Percentiles rank a stretch among this genome's conserved stretches.
Evolutionary conservation across 2,888 invertebrate genomes (phyloP).

Genomic region (Ferdinandea cuprea): DNA sequence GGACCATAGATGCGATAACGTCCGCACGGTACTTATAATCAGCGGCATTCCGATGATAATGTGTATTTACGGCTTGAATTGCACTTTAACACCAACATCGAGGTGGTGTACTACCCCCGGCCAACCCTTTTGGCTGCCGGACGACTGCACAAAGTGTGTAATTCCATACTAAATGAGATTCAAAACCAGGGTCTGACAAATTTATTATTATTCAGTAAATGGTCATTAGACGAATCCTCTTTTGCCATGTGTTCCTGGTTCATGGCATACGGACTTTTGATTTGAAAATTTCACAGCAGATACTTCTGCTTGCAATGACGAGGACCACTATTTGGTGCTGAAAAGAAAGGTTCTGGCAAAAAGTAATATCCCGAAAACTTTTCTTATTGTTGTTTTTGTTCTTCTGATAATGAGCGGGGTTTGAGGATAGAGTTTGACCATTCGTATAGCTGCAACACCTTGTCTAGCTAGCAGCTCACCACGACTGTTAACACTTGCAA

Average conservation of each 20-base stretch:
- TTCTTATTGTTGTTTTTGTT: constrained; percentile 41
- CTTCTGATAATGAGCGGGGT: constrained; percentile 20
- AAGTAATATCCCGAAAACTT: constrained; percentile 35
- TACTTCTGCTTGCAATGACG: no score
- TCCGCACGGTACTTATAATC: constrained; percentile 24
- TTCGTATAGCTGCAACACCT: constrained; percentile 20
- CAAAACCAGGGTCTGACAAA: constrained; percentile 12
- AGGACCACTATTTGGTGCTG: not conserved
- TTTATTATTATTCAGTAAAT: constrained; percentile 45
- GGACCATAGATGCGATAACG: not conserved
- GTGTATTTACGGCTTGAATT: constrained; percentile 45
- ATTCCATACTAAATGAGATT: constrained; percentile 43
- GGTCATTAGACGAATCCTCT: constrained; percentile 10
- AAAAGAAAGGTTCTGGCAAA: constrained; percentile 1
- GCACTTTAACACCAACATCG: not conserved
- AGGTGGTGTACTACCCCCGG: not conserved
- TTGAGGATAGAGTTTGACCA: constrained; percentile 12
- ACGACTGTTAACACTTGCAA: constrained; percentile 40
- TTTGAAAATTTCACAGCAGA: constrained; percentile 5
- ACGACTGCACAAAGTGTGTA: not conserved
- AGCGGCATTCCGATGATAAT: constrained; percentile 23
- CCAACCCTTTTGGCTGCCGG: constrained; percentile 10
- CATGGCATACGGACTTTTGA: constrained; percentile 10
- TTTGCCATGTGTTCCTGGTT: not conserved
- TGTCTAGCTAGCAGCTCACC: not conserved